A percentile compares a stretch with the other conserved stretches of the same genome.
phyloP scores from a whole-genome alignment of 2,113 vertebrate species.

The Edolisoma coerulescens region DNA sequence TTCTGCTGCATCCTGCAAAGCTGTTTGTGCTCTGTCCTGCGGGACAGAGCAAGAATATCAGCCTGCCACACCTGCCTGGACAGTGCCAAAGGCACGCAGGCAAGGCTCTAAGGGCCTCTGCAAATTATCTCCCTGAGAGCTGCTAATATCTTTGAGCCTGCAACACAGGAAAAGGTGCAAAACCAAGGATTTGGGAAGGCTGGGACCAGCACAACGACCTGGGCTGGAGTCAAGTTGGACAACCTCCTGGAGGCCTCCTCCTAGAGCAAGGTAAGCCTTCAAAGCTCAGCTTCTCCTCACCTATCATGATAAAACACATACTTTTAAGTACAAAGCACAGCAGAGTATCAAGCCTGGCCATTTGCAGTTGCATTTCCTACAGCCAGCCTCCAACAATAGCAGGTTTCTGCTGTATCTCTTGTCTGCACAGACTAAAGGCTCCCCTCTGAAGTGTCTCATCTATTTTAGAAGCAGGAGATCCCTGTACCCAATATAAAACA shows the following conservation, averaged over 20 bases:
- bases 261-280: neutral
- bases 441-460: neutral
- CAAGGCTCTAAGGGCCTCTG: neutral
- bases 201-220: rapidly evolving
- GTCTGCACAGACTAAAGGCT: neutral
- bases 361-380: neutral
- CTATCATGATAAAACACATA: neutral
- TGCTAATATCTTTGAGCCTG: neutral
- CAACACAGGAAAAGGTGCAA: neutral
- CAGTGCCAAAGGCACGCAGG: neutral
- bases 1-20: neutral
- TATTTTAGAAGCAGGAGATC: neutral
- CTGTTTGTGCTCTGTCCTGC: rapidly evolving
- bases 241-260: neutral
- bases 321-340: neutral
- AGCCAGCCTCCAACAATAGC: neutral
- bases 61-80: neutral
- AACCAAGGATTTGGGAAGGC: neutral
- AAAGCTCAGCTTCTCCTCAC: neutral
- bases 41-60: neutral
- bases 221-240: neutral
- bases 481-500: neutral
- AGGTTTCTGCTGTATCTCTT: neutral
- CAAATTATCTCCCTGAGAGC: neutral
- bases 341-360: neutral